A percentile compares a stretch with the other conserved stretches of the same genome.
Conservation (phyloP, 1,140 invertebrate genomes). For the Nilaparvata lugens region DNA sequence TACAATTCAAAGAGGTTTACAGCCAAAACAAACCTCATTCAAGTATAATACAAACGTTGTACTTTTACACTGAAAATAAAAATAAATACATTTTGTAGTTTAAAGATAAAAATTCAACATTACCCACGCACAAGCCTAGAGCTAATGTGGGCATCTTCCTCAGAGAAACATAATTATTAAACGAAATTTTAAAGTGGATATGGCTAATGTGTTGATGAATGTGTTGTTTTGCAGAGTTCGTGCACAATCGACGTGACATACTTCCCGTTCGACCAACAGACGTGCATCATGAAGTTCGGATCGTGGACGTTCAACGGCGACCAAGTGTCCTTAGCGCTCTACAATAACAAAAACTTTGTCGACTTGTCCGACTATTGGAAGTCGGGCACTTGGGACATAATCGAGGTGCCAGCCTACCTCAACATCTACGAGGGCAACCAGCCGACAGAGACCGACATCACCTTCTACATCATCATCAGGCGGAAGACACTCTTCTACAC, state of each 20-base stretch:
- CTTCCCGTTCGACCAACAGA: slow-evolving; percentile 99
- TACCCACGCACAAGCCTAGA: too few relatives aligned
- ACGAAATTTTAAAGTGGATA: too few relatives aligned
- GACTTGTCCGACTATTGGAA: slow-evolving; percentile 31
- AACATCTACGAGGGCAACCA: slow-evolving; percentile 73
- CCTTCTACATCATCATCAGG: slow-evolving; percentile 93
- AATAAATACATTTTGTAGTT: too few relatives aligned
- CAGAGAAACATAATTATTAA: too few relatives aligned
- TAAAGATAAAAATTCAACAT: too few relatives aligned
- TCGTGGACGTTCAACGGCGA: slow-evolving; percentile 99
- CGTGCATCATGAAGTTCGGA: slow-evolving; percentile 98
- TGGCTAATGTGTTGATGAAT: too few relatives aligned
- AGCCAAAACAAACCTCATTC: too few relatives aligned
- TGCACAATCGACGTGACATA: slow-evolving; percentile 99
- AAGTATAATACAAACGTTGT: too few relatives aligned
- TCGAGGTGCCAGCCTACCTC: slow-evolving; percentile 77
- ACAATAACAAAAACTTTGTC: slow-evolving; percentile 27
- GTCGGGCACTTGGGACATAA: slow-evolving; percentile 25
- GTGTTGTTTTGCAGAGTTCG: slow-evolving; percentile 66
- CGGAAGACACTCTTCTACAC: slow-evolving; percentile 99
- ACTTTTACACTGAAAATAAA: too few relatives aligned
- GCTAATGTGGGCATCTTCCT: too few relatives aligned
- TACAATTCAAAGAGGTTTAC: too few relatives aligned
- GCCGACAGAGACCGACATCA: slow-evolving; percentile 91
- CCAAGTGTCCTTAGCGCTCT: slow-evolving; percentile 78